Conservation (phyloP, 2,888 invertebrate species). For the Hypselothyrea guttata region DNA sequence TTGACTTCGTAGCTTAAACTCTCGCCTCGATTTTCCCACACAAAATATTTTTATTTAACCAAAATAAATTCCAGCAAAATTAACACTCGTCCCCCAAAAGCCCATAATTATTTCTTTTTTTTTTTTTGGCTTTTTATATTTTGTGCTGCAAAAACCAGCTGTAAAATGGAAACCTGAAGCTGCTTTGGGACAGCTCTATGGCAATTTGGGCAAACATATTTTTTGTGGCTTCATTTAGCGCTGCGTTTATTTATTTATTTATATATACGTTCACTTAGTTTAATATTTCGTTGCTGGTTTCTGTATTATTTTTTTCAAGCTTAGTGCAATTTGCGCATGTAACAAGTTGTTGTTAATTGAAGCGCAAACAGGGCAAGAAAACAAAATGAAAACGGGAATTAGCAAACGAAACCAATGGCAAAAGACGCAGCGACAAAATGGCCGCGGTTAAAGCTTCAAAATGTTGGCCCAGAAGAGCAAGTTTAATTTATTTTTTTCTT, state of each 20-base stretch:
- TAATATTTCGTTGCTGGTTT: slow-evolving; percentile 13
- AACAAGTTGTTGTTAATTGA: slow-evolving; percentile 78
- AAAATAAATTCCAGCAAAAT: slow-evolving; percentile 64
- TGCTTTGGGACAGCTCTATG: slow-evolving; percentile 16
- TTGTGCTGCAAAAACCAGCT: not conserved
- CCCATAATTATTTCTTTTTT: slow-evolving; percentile 9
- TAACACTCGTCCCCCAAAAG: slow-evolving; percentile 57
- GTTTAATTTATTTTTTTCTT: no score
- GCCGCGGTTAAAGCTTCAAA: slow-evolving; percentile 22
- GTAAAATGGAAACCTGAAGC: slow-evolving; percentile 64
- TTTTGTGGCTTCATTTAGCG: slow-evolving; percentile 50
- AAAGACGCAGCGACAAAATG: slow-evolving; percentile 61
- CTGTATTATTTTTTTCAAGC: slow-evolving; percentile 34
- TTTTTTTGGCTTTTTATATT: not conserved
- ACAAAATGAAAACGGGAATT: slow-evolving; percentile 59
- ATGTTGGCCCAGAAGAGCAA: no score
- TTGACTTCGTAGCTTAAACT: not conserved
- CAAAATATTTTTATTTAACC: slow-evolving; percentile 21
- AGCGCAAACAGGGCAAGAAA: slow-evolving; percentile 58
- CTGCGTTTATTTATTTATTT: slow-evolving; percentile 58
- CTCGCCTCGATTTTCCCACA: slow-evolving; percentile 48
- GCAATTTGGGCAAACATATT: slow-evolving; percentile 15
- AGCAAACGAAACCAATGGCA: slow-evolving; percentile 52
- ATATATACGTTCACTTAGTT: slow-evolving; percentile 1
- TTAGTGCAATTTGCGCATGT: slow-evolving; percentile 70